phyloP scores from a whole-genome alignment of 2,113 vertebrate genomes.

The Nyctibius bracteatus region DNA sequence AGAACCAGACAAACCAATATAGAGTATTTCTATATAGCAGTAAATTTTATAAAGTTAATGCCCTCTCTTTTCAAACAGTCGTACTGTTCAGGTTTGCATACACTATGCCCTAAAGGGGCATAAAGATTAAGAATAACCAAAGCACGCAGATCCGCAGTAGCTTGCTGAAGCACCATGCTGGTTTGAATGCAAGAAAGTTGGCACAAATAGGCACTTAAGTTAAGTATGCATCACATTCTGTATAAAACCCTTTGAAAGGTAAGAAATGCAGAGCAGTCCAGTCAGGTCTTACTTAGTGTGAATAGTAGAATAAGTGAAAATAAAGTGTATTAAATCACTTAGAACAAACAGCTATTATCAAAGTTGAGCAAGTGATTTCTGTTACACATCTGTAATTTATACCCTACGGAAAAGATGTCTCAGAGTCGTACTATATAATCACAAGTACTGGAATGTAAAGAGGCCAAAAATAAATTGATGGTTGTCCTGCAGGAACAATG shows the following conservation, averaged over 20 bases:
- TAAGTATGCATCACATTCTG: neutral
- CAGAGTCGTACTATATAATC: conserved; percentile 17
- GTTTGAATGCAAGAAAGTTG: neutral
- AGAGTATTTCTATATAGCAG: neutral
- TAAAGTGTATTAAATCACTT: neutral
- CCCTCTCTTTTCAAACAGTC: neutral
- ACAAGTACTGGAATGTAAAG: conserved; percentile 55
- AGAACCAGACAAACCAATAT: neutral
- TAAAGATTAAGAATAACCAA: neutral
- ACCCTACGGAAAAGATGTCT: conserved; percentile 14
- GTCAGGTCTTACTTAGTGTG: neutral
- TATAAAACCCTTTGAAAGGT: neutral
- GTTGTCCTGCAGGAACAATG: conserved; percentile 24
- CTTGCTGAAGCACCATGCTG: neutral
- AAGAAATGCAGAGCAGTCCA: neutral
- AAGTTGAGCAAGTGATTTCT: neutral
- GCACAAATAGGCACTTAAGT: neutral
- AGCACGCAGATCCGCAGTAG: neutral
- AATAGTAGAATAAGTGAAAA: neutral
- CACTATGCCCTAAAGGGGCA: neutral
- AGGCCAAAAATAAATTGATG: conserved; percentile 50
- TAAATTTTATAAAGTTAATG: neutral
- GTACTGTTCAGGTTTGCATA: neutral
- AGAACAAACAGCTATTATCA: neutral
- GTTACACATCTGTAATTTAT: neutral